Base-by-base conservation (phyloP, 2,888 invertebrate genomes). In the Ophioninae sp. region DNA sequence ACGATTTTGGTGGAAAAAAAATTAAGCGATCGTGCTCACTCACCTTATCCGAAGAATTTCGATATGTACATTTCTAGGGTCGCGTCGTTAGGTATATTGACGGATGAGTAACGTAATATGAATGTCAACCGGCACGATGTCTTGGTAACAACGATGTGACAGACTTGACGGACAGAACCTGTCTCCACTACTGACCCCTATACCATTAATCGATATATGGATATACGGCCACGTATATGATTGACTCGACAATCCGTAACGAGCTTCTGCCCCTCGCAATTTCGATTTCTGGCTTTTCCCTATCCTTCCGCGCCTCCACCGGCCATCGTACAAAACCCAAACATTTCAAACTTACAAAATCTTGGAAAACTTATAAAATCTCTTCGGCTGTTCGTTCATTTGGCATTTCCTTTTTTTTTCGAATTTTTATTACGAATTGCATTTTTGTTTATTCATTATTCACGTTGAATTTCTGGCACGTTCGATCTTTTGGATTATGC, bases 201-300 rank as follows among this genome's bases (percentile, higher is more conserved):
- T 90, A 73, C 81, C 87, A 88, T 88, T 82, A 89, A 91, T 92
- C 92, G 89, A 92, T 92, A 91, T 91, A 91, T 91, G 91, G 91
- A 92, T 79, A 79, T 91, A 83, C 87, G 86, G 86, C 87, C 87
- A 88, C 87, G 88, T 90, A 59, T 10, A 91, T 89, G 89, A 90
- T 90, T 86, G 87, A 87, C 86, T 73, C 74, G 81, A 81, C 37
- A 80, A 79, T 61, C 81, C 73, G 79, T 83, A 80, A 82, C 82
- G 64, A 70, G 39, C 61, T 50, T 70, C 23, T 74, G 73, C 44
- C n/a, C 65, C 61, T 73, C 37, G 44, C 7, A 79, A 67, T 56
- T 37, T 30, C 73, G 30, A 73, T 73, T 65, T 62, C 50, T 6
- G 39, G 61, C 21, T 65, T 68, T 59, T 70, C 23, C 8, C 7